phyloP scores from a whole-genome alignment of 2,797 vertebrate species.

The Silurus aristotelis region DNA sequence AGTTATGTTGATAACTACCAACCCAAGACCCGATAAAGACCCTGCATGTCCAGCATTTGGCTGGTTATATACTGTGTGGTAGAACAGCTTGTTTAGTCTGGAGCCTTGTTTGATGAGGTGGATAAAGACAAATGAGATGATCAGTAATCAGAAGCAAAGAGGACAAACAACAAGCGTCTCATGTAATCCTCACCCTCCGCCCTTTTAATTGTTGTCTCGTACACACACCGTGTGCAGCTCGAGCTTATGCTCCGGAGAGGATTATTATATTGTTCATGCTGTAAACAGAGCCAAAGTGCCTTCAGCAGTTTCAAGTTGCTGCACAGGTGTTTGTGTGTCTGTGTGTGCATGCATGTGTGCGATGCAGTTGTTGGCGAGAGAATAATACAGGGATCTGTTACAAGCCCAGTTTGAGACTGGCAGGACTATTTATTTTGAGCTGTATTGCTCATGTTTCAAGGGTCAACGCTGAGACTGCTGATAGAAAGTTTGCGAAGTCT shows the following conservation, averaged over 20 bases:
- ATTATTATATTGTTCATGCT: slow-evolving; percentile 5
- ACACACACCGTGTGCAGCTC: neutral
- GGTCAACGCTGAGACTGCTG: slow-evolving; percentile 45
- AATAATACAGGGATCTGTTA: slow-evolving; percentile 33
- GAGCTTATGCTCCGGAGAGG: neutral
- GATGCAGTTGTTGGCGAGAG: slow-evolving; percentile 17
- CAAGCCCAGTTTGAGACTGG: slow-evolving; percentile 15
- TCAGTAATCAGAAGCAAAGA: slow-evolving; percentile 8
- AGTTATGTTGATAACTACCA: neutral
- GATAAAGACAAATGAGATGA: slow-evolving; percentile 32
- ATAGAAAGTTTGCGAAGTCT: too few species aligned
- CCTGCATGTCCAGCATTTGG: neutral
- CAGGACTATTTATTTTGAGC: slow-evolving; percentile 43
- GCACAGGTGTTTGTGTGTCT: neutral
- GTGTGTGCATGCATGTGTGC: slow-evolving; percentile 7
- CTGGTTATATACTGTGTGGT: neutral
- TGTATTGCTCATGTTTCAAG: slow-evolving; percentile 8
- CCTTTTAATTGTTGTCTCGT: neutral
- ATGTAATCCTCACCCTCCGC: slow-evolving; percentile 18
- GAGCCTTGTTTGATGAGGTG: slow-evolving; percentile 1
- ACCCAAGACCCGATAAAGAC: neutral
- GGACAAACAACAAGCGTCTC: slow-evolving; percentile 35
- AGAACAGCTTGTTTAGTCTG: neutral
- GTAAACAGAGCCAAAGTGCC: slow-evolving; percentile 9
- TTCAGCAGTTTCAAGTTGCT: slow-evolving; percentile 40